Evolutionary conservation across 1,140 invertebrate species (phyloP), one percentile per base, ranked within the genome.

Genomic region (Calosoma granatense): DNA sequence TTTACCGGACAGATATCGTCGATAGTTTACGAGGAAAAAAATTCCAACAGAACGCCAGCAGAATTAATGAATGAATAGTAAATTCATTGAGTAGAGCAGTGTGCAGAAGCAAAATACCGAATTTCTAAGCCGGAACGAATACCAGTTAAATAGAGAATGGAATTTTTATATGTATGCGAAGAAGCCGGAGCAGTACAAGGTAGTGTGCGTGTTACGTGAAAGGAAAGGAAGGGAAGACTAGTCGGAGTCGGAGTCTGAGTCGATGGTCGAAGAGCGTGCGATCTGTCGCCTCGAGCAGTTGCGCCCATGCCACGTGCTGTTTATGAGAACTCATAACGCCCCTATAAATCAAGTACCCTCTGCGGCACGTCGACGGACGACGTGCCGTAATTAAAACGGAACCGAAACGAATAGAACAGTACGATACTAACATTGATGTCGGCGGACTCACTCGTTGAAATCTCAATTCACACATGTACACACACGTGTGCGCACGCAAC

Each of bases 311-410:
- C 70, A 67, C 67, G 67, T 72, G 69, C 68, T 72, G 70, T 73
- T 73, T 72, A 73, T 72, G 72, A 70, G 69, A 69, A 67, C 69
- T 72, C 66, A 30, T 72, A 72, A 73, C 70, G 70, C 67, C 65
- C 62, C 69, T 67, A 73, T 73, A 73, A 73, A 73, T 73, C 72
- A 73, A 69, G 67, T 68, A 66, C 69, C 66, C 59, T 64, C 59
- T 51, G n/a, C n/a, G 36, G 64, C 65, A 64, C 65, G 54, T 14
- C 26, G 26, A 6, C 4, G 6, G 26, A 6, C 4, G 26, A 66
- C 64, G 65, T 60, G 60, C 26, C 66, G 67, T 70, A 69, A 70
- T 70, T 70, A 70, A 62, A 66, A 62, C 61, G n/a, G n/a, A n/a
- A n/a, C n/a, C n/a, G n/a, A n/a, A n/a, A n/a, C n/a, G 65, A 60